Evolutionary conservation across 2,797 vertebrate genomes (phyloP).

Genomic region (Potorous gilbertii): DNA sequence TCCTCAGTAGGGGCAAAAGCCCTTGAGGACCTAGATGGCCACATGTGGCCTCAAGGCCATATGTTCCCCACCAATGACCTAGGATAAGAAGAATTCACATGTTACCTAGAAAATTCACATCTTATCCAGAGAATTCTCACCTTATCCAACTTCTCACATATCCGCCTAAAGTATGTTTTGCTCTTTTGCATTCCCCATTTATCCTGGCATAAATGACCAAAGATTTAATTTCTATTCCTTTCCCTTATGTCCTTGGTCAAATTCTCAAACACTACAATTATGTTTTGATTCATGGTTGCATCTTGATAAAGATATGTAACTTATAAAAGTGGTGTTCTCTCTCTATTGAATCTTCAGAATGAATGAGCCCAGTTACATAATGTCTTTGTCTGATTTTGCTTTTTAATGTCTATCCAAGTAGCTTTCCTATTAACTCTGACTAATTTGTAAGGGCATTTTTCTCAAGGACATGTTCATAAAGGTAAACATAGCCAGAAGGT

Average conservation of each 20-base stretch:
- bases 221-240: not conserved
- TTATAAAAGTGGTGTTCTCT: slow-evolving; percentile 24
- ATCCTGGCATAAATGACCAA: not conserved
- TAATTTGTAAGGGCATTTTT: slow-evolving; percentile 1
- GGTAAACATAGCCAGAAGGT: not conserved
- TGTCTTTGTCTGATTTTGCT: slow-evolving; percentile 45
- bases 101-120: not conserved
- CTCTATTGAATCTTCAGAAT: slow-evolving; percentile 17
- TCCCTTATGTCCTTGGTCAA: not conserved
- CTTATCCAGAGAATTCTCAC: not conserved
- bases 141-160: not conserved
- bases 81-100: not conserved
- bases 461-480: slow-evolving; percentile 10
- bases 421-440: slow-evolving; percentile 41
- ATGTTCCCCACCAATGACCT: too few species aligned
- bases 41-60: too few species aligned
- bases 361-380: not conserved
- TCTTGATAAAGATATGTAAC: not conserved
- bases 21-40: too few species aligned
- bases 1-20: not conserved
- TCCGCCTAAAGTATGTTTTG: not conserved
- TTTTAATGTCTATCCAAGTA: slow-evolving; percentile 56
- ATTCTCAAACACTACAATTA: not conserved
- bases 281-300: not conserved
- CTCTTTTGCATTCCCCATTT: not conserved